Evolutionary conservation across 2,797 vertebrate species (phyloP), one percentile per base, ranked within the genome.

Genomic region (Labeo calbasu): DNA sequence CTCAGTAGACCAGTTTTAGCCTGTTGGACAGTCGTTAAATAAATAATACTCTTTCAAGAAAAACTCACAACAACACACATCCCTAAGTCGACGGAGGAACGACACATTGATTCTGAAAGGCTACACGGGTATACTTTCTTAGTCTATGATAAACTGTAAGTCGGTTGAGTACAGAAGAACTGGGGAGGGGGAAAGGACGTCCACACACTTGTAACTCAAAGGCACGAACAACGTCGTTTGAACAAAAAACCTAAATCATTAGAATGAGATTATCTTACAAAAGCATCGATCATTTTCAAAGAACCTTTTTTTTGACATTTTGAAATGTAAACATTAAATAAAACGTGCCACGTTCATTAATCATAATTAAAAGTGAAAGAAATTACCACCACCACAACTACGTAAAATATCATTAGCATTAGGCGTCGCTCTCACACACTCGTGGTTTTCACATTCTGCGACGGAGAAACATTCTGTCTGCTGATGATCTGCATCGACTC

Each of bases 211-310:
- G 72, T 82, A 87, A 87, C 86, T 86, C 77, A 93, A 94, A 95
- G 93, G 92, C 93, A 94, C 93, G 88, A 87, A 93, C 90, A 92
- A 92, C 51, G 4, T 84, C 57, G 25, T 84, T 61, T 48, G 6
- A 84, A 84, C 66, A 40, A 81, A 81, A 63, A 51, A 17, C 71
- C 53, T 76, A 69, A 72, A 73, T 36, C 69, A 32, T 65, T 14
- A 63, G 59, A 15, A 63, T 63, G 53, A 80, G 32, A 46, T 87
- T 84, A 85, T 83, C 48, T 81, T 84, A 86, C 88, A 85, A 77
- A 85, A 78, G 12, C n/a, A 72, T 66, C 36, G 13, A 69, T 28
- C 25, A 13, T 51, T 50, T 77, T 66, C 32, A 23, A 43, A 51
- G 11, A 36, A 66, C 36, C 21, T 63, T 79, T 59, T 61, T 23